Evolutionary conservation across 1,140 invertebrate species (phyloP), one percentile per base, ranked within the genome.

Genomic region (Anastatus disparis): DNA sequence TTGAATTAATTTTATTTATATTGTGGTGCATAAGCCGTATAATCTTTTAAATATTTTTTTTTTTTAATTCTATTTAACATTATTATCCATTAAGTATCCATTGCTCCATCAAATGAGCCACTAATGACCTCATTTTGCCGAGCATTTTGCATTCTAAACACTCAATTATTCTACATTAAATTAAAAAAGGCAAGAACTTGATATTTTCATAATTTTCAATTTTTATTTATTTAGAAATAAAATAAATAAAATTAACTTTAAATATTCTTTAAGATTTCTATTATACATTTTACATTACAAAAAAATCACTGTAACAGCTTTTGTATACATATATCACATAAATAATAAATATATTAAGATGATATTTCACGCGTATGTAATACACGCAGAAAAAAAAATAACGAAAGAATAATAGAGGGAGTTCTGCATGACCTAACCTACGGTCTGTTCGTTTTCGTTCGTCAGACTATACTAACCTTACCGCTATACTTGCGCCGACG

Each of bases 401-500:
- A 9, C 8, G 22, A 46, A 17, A 2, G 46, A 22, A 29, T 15
- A 17, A 29, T 17, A n/a, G 38, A 24, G 10, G 31, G 31, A 12
- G 29, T 40, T 46, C 50, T 20, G 46, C 4, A 52, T 17, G 22
- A 65, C 29, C 62, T 53, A 65, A 65, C 62, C 62, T 65, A 13
- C 40, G 35, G 26, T 10, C n/a, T n/a, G 13, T 50, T 48, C 31
- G n/a, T 48, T 38, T 65, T 31, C 15, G 35, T n/a, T n/a, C n/a
- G n/a, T n/a, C n/a, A n/a, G n/a, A n/a, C n/a, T n/a, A 38, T n/a
- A 17, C 20, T n/a, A 6, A 56, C 63, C 63, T 66, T 55, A 66
- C 63, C 52, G 29, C 8, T 15, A 15, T 29, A 20, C 31, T n/a
- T n/a, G 61, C 61, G 61, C 61, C 63, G 63, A 66, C 63, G 63